These are phyloP conservation scores for Drosophila macrospina DNA, from an alignment of 2,888 invertebrate species.

Conservation along the genomic window DNA sequence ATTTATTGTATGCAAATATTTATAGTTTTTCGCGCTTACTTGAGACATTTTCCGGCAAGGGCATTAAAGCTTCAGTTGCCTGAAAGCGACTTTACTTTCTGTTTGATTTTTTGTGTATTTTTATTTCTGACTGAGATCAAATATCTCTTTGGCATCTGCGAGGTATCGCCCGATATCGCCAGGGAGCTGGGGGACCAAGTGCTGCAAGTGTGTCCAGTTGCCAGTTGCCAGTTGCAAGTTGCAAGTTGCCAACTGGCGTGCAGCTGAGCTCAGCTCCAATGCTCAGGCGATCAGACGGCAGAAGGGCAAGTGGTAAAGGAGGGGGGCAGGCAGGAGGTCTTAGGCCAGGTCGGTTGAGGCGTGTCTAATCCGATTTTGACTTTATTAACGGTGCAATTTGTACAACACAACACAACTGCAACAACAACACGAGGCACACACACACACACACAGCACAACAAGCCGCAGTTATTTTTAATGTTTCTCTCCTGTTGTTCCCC, in stretches of 20 bases:
- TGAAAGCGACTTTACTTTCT: no score
- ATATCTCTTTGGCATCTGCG: constrained; percentile 37
- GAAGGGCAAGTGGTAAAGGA: neutral
- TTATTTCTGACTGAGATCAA: constrained; percentile 35
- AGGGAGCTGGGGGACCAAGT: constrained; percentile 6
- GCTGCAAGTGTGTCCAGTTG: constrained; percentile 41
- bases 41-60: no score
- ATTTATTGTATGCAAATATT: neutral
- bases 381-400: constrained; percentile 78
- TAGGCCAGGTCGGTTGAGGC: constrained; percentile 35
- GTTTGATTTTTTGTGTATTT: neutral
- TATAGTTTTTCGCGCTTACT: neutral
- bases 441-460: constrained; percentile 16
- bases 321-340: no score
- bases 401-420: constrained; percentile 55
- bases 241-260: constrained; percentile 30
- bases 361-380: constrained; percentile 77
- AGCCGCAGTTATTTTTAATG: constrained; percentile 26
- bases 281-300: neutral
- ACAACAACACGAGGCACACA: constrained; percentile 16
- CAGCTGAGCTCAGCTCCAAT: constrained; percentile 47
- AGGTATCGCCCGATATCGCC: constrained; percentile 18
- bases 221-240: constrained; percentile 15
- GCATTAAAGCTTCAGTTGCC: no score
- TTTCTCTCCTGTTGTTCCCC: neutral